Percentiles rank a stretch among this genome's conserved stretches.
Conservation (phyloP, 2,797 vertebrate genomes). For the Catostomus latipinnis region DNA sequence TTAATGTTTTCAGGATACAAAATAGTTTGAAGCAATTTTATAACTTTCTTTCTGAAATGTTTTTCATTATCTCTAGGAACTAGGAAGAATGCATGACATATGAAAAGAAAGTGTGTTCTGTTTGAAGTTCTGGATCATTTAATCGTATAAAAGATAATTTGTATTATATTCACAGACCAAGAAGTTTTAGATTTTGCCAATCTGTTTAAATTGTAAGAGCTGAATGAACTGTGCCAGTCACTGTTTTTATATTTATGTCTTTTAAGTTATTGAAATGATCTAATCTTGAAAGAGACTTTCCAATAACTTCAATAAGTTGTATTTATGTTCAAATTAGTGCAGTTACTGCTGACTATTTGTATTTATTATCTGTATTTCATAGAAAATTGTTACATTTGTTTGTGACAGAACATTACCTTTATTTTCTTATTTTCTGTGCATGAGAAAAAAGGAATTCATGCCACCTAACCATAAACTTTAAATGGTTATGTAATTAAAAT, state of each 20-base stretch:
- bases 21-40: neutral
- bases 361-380: slow-evolving; percentile 12
- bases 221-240: neutral
- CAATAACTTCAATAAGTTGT: too few species aligned
- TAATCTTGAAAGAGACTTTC: too few species aligned
- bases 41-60: neutral
- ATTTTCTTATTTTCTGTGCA: neutral
- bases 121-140: neutral
- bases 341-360: slow-evolving; percentile 14
- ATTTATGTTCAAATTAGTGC: neutral
- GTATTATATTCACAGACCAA: neutral
- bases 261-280: slow-evolving; percentile 19
- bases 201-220: neutral
- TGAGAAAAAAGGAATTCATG: neutral
- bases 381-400: neutral
- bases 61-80: slow-evolving; percentile 7
- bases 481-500: too few species aligned
- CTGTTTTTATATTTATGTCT: slow-evolving; percentile 1
- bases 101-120: neutral
- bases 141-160: neutral
- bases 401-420: neutral
- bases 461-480: neutral
- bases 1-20: neutral
- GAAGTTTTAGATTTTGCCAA: neutral
- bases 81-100: neutral